Conservation (phyloP, 2,888 invertebrate genomes). For the Schizaphis graminum region DNA sequence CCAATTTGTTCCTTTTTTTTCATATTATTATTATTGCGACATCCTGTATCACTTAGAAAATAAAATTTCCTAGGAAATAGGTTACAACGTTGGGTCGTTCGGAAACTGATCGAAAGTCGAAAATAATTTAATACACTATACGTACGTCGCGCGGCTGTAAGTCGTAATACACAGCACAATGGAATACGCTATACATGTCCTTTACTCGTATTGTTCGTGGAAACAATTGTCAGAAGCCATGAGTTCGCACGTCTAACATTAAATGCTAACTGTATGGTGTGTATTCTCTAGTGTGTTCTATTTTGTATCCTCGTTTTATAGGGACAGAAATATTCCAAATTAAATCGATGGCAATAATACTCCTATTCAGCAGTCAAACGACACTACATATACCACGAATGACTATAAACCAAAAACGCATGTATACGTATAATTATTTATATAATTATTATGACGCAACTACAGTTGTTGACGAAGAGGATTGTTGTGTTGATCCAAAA, state of each 20-base stretch:
- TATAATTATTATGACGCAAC: too few species aligned
- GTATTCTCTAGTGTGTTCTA: neutral
- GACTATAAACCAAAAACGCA: too few species aligned
- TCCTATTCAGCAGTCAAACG: neutral
- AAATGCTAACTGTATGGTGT: neutral
- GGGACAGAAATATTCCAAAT: neutral
- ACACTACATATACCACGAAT: neutral
- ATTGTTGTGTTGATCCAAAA: too few species aligned
- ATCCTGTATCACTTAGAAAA: neutral
- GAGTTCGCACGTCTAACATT: neutral
- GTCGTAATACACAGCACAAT: slow-evolving; percentile 7
- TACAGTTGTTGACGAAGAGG: too few species aligned
- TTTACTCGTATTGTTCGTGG: slow-evolving; percentile 6
- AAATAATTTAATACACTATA: slow-evolving; percentile 23
- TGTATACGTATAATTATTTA: too few species aligned
- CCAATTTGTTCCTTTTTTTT: neutral
- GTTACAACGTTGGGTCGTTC: neutral
- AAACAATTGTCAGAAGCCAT: slow-evolving; percentile 20
- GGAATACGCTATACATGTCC: neutral
- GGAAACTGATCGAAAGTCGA: neutral
- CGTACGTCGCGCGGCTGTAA: neutral
- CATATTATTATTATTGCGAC: neutral
- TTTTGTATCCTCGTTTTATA: neutral
- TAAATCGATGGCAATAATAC: neutral
- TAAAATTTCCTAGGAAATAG: neutral